Percentiles rank a stretch among this genome's conserved stretches.
Conservation (phyloP, 2,113 vertebrate genomes). For the Nycticebus coucang region DNA sequence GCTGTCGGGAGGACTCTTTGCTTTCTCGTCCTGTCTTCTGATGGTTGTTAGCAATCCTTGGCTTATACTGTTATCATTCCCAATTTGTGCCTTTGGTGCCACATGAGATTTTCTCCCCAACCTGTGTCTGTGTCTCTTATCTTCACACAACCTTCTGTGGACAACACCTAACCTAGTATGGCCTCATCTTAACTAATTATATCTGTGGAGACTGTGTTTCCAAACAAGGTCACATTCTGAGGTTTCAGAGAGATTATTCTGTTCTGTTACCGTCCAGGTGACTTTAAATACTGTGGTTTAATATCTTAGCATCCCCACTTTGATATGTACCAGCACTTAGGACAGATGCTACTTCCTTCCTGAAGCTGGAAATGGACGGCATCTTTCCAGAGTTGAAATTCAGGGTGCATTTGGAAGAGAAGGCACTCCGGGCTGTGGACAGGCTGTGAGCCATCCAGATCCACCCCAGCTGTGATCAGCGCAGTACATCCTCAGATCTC, state of each 20-base stretch:
- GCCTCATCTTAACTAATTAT: neutral
- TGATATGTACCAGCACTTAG: neutral
- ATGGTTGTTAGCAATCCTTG: no score
- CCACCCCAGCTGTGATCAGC: neutral
- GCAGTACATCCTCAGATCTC: neutral
- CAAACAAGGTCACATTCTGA: neutral
- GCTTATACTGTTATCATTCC: neutral
- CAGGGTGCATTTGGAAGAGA: neutral
- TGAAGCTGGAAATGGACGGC: no score
- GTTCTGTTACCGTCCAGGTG: neutral
- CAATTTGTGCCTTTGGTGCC: accelerated
- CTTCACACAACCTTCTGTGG: neutral
- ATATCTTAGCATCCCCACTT: neutral
- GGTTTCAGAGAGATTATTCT: neutral
- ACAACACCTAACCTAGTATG: neutral
- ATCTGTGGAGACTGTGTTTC: neutral
- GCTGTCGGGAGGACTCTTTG: neutral
- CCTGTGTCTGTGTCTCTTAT: no score
- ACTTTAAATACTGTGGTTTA: neutral
- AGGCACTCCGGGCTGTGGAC: neutral
- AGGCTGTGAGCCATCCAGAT: neutral
- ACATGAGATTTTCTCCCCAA: neutral
- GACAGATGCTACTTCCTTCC: neutral
- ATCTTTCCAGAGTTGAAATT: neutral
- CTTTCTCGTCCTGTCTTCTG: neutral